Evolutionary conservation across 37 sponge, comb jelly and placozoan genomes (phyloP), one percentile per base, ranked within the genome.

Genomic region (Halichondria panicea): DNA sequence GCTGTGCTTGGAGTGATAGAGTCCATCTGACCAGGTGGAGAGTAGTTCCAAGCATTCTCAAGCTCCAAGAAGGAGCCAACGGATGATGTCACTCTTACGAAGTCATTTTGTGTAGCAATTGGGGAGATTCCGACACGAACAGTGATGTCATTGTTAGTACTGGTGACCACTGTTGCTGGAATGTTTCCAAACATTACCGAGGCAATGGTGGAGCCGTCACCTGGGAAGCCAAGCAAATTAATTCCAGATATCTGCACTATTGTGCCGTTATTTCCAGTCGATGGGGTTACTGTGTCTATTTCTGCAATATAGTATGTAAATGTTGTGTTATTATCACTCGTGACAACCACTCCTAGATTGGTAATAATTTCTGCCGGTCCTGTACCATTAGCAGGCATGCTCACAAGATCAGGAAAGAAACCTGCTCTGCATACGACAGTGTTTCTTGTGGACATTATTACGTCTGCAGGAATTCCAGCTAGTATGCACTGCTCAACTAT

Each of bases 201-300:
- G 18, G 33, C 27, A 0, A 84, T 41, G 11, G 58, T 41, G n/a
- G 25, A 24, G 4, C 42, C 15, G 32, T 34, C 43, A 31, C 43
- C 34, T 28, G 67, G 78, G 36, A 11, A 46, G 34, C 84, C 84
- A 31, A 77, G 35, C 22, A 92, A 65, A 48, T 78, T 74, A 0
- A 27, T 36, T 5, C 93, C 93, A 34, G 24, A 71, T 28, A 93
- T 75, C 22, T 7, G 66, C 0, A 93, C 82, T 2, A 30, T 18
- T 19, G 93, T 93, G 0, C 89, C 93, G 28, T 62, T 72, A n/a
- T 75, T 82, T 19, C 89, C 93, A 40, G 27, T 37, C 27, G 50
- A 41, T 0, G 89, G 89, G 0, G 45, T 7, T 31, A 88, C 76
- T 1, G 31, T 2, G 3, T 37, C 34, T 3, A 93, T 66, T 18